Percentiles rank a stretch among this genome's conserved stretches.
phyloP scores from a whole-genome alignment of 2,888 invertebrate genomes.

The Acanthacorydalis orientalis region DNA sequence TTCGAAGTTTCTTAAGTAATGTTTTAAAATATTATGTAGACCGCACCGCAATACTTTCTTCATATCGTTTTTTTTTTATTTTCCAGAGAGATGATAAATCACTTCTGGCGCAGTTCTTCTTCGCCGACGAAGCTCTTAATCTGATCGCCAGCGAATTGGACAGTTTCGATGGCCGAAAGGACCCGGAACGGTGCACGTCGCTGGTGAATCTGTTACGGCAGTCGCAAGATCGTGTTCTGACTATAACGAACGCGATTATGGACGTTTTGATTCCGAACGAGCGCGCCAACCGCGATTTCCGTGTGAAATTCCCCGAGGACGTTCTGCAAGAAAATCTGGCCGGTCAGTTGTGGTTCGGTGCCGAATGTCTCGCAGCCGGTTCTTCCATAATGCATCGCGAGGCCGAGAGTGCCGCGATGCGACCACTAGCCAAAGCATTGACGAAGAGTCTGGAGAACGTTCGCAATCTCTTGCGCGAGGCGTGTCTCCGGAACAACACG shows the following conservation, averaged over 20 bases:
- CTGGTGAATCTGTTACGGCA: conserved; percentile 89
- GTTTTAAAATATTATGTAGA: no score
- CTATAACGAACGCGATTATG: conserved; percentile 89
- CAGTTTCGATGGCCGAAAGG: conserved; percentile 97
- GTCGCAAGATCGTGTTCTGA: conserved; percentile 82
- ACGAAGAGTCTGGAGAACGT: conserved; percentile 93
- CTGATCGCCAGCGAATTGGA: conserved; percentile 91
- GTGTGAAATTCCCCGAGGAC: conserved; percentile 97
- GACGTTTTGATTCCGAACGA: conserved; percentile 75
- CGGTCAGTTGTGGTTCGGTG: conserved; percentile 98
- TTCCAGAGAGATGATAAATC: conserved; percentile 84
- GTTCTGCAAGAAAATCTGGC: conserved; percentile 95
- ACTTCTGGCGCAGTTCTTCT: conserved; percentile 89
- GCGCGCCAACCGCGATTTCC: conserved; percentile 82
- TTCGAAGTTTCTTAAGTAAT: no score
- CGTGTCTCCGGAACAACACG: conserved; percentile 52
- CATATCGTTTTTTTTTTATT: conserved; percentile 8
- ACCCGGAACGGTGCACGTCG: conserved; percentile 89
- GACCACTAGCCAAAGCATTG: conserved; percentile 88
- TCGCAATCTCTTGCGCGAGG: conserved; percentile 75
- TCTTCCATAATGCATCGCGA: conserved; percentile 97
- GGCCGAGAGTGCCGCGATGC: conserved; percentile 87
- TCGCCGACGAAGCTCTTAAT: conserved; percentile 93
- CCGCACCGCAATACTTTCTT: no score
- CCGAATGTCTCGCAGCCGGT: conserved; percentile 96